Conservation (phyloP, 2,113 vertebrate genomes). For the Psephotus haematonotus region DNA sequence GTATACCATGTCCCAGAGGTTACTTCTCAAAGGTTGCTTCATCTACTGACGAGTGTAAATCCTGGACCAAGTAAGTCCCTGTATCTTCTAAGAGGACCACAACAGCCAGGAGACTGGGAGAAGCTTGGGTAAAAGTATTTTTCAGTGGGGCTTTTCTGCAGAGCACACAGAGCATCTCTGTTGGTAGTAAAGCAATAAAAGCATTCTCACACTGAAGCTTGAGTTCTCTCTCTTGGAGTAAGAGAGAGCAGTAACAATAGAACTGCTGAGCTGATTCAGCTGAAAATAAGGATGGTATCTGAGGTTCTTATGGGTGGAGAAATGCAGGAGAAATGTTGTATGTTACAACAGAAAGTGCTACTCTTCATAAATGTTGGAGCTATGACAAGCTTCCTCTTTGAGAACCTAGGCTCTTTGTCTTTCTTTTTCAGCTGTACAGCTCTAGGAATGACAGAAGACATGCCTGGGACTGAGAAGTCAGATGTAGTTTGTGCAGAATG, state of each 20-base stretch:
- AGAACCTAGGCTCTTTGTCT: neutral
- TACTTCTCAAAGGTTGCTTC: constrained; percentile 81
- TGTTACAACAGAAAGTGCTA: neutral
- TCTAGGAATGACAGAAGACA: constrained; percentile 57
- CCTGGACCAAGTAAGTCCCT: constrained; percentile 90
- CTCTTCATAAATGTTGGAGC: neutral
- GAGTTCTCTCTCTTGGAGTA: neutral
- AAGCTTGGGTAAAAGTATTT: neutral
- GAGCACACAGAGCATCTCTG: neutral
- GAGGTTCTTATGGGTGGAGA: neutral
- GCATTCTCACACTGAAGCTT: neutral
- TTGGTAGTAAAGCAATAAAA: neutral
- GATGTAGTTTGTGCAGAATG: constrained; percentile 67
- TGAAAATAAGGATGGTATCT: neutral
- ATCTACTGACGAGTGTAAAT: constrained; percentile 80
- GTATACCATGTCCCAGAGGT: constrained; percentile 77
- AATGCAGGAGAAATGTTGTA: neutral
- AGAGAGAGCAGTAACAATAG: neutral
- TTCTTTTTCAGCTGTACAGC: constrained; percentile 70
- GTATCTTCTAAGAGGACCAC: neutral
- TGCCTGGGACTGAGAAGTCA: constrained; percentile 66
- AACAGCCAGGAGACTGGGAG: neutral
- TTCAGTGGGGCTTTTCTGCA: neutral
- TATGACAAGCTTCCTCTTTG: neutral
- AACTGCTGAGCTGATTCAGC: neutral